Percentiles rank a stretch among this genome's conserved stretches.
phyloP scores from a whole-genome alignment of 2,888 invertebrate species.

The Pycnomerus fuliginosus region DNA sequence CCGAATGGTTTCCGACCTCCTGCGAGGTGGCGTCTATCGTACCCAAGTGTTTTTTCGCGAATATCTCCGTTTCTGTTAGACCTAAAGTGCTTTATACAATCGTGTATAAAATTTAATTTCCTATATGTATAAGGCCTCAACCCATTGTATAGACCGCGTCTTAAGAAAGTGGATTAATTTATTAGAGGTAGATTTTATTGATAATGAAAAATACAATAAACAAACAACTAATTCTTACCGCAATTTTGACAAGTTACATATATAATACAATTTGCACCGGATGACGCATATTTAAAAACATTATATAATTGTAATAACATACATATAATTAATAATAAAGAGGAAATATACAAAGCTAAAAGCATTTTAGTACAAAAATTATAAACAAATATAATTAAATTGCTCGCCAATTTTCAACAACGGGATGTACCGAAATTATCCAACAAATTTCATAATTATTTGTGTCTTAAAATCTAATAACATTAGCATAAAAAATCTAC shows the following conservation, averaged over 20 bases:
- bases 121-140: too few relatives aligned
- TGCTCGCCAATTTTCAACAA: conserved; percentile 11
- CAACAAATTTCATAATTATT: conserved; percentile 37
- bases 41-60: too few relatives aligned
- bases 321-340: too few relatives aligned
- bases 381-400: conserved; percentile 14
- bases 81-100: too few relatives aligned
- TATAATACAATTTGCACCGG: background rate
- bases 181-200: conserved; percentile 57
- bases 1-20: too few relatives aligned
- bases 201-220: conserved; percentile 53
- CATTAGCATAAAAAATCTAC: conserved; percentile 48
- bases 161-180: conserved; percentile 14
- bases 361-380: conserved; percentile 15
- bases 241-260: conserved; percentile 41
- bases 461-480: conserved; percentile 39
- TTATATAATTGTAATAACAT: too few relatives aligned
- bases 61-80: too few relatives aligned
- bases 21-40: too few relatives aligned
- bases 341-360: too few relatives aligned
- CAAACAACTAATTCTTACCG: conserved; percentile 48
- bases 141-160: too few relatives aligned
- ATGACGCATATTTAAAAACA: background rate
- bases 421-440: conserved; percentile 5
- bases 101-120: too few relatives aligned